Evolutionary conservation across 2,113 vertebrate genomes (phyloP), one percentile per base, ranked within the genome.

Genomic region (Dromiciops gliroides): DNA sequence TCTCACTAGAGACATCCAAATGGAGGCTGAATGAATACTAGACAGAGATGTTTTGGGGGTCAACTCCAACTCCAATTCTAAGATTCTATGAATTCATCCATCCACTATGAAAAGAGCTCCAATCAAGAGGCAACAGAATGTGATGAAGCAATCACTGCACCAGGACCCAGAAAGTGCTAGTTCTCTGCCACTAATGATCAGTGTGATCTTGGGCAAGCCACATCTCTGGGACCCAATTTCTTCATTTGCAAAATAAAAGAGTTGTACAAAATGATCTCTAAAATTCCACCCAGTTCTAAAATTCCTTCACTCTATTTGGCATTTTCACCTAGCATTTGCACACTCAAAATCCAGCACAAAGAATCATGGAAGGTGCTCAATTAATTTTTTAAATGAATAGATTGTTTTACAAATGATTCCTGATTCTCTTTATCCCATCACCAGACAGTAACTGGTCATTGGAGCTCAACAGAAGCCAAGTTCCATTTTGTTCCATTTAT

Each of bases 361-460:
- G 14, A 75, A 75, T 75, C 3, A 96, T 90, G 44, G 95, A 92
- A 90, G 90, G 94, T 67, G 47, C 8, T 60, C 51, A 56, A 48
- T 92, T 91, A 94, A 94, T 48, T 92, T 83, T 93, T 93, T 96
- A 92, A 91, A 94, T 96, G 91, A 94, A 50, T 91, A 95, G 96
- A 0, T 94, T 83, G 93, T 92, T 95, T 24, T 53, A 52, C 93
- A 26, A 92, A 22, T 94, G 7, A 49, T 93, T 90, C 52, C 24
- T 94, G 24, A 0, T 19, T 52, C 52, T 95, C 50, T 92, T 96
- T 92, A 89, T 51, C 67, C n/a, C 37, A 19, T 75, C 60, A 75
- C 14, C 28, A 90, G 89, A 47, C 16, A 92, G n/a, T 44, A 28
- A 0, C n/a, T n/a, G 44, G 49, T 67, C 95, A 47, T 51, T 31